phyloP scores from a whole-genome alignment of 2,888 invertebrate species.

The Campopleginae sp. region DNA sequence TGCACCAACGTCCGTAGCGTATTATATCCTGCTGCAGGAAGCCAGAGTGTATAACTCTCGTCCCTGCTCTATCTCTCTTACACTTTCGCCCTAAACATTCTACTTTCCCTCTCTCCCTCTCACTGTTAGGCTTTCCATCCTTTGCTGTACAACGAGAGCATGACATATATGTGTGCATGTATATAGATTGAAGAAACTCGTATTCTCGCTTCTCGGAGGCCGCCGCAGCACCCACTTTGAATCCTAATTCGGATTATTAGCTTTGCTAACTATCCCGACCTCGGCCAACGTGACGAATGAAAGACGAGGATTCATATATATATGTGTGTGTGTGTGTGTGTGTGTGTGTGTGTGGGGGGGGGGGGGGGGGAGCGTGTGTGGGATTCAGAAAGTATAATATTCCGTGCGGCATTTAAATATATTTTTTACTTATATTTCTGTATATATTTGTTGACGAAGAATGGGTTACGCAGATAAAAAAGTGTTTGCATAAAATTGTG shows the following conservation, averaged over 20 bases:
- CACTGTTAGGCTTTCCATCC: conserved; percentile 40
- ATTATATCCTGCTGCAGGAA: conserved; percentile 66
- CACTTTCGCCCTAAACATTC: conserved; percentile 29
- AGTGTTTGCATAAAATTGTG: background rate
- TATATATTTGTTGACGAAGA: background rate
- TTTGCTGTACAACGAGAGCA: conserved; percentile 49
- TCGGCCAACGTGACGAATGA: conserved; percentile 67
- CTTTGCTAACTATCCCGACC: conserved; percentile 74
- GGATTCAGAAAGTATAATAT: conserved; percentile 14
- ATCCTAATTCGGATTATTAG: conserved; percentile 78
- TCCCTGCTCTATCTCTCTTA: conserved; percentile 54
- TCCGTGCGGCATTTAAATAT: background rate
- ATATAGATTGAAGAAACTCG: conserved; percentile 16
- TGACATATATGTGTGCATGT: conserved; percentile 28
- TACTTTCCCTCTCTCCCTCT: conserved; percentile 4
- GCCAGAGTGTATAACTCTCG: conserved; percentile 61
- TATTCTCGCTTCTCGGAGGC: conserved; percentile 65
- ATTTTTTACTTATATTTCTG: background rate
- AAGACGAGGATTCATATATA: conserved; percentile 44
- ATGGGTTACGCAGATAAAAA: background rate
- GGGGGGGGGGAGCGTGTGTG: background rate
- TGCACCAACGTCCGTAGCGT: conserved; percentile 60
- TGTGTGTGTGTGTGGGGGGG: too few relatives aligned
- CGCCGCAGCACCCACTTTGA: conserved; percentile 74
- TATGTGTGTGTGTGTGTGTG: background rate